Percentiles rank a stretch among this genome's conserved stretches.
Evolutionary conservation across 1,140 invertebrate genomes (phyloP).

Genomic region (Brachionus sp.): DNA sequence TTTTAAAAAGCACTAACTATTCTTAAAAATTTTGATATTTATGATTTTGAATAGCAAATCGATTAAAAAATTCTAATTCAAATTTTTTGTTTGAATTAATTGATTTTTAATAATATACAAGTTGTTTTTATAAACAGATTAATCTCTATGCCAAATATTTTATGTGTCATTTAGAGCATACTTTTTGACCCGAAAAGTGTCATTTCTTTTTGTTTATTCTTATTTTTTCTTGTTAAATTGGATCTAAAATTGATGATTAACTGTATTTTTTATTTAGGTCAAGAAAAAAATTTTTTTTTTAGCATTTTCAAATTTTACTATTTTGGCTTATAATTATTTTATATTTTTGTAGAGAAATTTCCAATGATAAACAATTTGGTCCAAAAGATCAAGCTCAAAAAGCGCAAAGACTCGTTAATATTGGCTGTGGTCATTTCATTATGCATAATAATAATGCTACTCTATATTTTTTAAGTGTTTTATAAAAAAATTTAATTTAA

Average conservation of each 20-base stretch:
- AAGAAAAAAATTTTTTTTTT: not conserved
- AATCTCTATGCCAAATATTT: not conserved
- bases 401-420: conserved; percentile 84
- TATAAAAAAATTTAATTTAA: not conserved
- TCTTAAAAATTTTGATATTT: not conserved
- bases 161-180: not conserved
- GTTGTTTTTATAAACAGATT: not conserved
- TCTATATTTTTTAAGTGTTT: conserved; percentile 73
- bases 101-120: not conserved
- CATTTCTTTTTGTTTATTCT: not conserved
- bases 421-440: conserved; percentile 72
- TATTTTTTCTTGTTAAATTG: not conserved
- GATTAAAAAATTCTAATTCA: not conserved
- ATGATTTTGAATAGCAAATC: not conserved
- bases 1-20: not conserved
- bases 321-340: not conserved
- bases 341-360: conserved; percentile 67
- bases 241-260: not conserved
- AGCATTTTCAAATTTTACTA: conserved; percentile 24
- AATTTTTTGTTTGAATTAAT: not conserved
- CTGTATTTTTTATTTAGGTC: not conserved
- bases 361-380: conserved; percentile 82
- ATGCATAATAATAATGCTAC: conserved; percentile 78
- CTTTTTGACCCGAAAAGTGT: not conserved
- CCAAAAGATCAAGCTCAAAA: conserved; percentile 85